Conservation (phyloP, 2,113 vertebrate genomes). For the Pelobates fuscus region DNA sequence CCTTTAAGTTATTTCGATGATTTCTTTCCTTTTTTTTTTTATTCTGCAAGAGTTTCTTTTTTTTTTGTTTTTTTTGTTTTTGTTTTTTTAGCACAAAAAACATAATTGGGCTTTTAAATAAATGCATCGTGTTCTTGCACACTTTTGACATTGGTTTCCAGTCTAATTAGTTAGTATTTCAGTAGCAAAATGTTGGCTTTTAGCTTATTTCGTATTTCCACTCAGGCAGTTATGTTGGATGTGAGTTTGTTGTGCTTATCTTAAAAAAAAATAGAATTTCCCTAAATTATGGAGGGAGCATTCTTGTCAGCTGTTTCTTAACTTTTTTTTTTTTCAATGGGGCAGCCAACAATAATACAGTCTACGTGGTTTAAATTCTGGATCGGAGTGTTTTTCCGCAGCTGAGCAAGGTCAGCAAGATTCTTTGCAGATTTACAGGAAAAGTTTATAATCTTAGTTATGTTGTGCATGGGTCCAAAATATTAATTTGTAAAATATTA, state of each 20-base stretch:
- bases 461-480: background rate
- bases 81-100: conserved; percentile 14
- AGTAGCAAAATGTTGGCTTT: background rate
- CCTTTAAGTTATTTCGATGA: background rate
- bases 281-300: conserved; percentile 32
- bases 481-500: background rate
- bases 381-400: conserved; percentile 29
- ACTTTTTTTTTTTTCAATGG: conserved; percentile 17
- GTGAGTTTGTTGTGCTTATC: conserved; percentile 24
- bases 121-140: conserved; percentile 21
- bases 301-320: conserved; percentile 40
- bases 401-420: conserved; percentile 43
- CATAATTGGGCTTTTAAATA: background rate
- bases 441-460: background rate
- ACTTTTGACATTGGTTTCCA: conserved; percentile 22
- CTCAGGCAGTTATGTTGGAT: conserved; percentile 12
- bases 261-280: conserved; percentile 40
- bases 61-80: too few relatives aligned
- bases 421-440: conserved; percentile 19
- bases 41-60: too few relatives aligned
- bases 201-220: conserved; percentile 1
- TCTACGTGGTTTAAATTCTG: conserved; percentile 45
- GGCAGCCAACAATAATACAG: conserved; percentile 41
- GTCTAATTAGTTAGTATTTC: conserved; percentile 15
- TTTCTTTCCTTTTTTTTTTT: conserved; percentile 1